Evolutionary conservation across 1,140 invertebrate genomes (phyloP), one percentile per base, ranked within the genome.

Genomic region (Dreissena polymorpha): DNA sequence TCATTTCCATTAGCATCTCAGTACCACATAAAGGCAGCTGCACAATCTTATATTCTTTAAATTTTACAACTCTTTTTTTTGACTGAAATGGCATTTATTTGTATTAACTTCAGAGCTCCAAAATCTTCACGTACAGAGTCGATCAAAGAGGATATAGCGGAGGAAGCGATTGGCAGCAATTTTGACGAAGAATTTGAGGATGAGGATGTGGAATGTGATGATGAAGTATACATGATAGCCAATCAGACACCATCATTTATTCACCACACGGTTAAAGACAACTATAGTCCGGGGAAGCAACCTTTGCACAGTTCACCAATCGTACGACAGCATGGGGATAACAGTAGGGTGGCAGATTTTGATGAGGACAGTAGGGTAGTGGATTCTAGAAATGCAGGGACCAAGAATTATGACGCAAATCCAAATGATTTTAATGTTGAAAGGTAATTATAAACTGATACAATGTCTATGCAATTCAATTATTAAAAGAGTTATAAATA

Each of bases 191-290:
- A 71, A 51, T 70, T 81, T 65, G 84, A 79, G 67, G 79, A 82
- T 25, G 86, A 88, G 49, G 65, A 71, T 16, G 76, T 88, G 65
- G 86, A 88, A 82, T 88, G 84, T 84, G 87, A 88, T 78, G 86
- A 88, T 76, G 86, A 86, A 71, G 53, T 85, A 14, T 82, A 82
- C 57, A 82, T 74, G 67, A 39, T 39, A 39, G 78, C 70, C 27
- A 63, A 57, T 55, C 70, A 82, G 16, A 49, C 79, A 49, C 79
- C 79, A 25, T 70, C 79, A 53, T 82, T 82, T 29, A 82, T 82
- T n/a, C 78, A 81, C 67, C 71, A 82, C 68, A 82, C 27, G 39
- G 55, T 51, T 49, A 29, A 39, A 50, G 68, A 78, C 57, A 55
- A 23, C 16, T 21, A 39, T 16, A 12, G 57, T 23, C 76, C 57